Conservation (phyloP, 2,888 invertebrate species). For the Chesias legatella region DNA sequence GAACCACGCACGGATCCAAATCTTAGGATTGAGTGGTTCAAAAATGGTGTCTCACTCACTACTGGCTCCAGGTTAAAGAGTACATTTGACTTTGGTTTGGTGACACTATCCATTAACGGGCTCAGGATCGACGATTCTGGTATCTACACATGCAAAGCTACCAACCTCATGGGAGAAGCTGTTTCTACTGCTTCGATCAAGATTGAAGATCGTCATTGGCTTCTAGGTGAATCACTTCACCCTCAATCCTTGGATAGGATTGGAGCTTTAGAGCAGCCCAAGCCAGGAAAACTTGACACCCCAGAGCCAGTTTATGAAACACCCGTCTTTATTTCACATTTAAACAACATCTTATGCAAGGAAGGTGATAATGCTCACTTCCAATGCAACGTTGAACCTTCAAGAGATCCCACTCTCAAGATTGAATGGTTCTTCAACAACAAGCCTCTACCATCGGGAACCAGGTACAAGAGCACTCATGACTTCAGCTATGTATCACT, state of each 20-base stretch:
- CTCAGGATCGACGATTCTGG: slow-evolving; percentile 95
- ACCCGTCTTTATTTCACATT: slow-evolving; percentile 93
- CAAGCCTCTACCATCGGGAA: slow-evolving; percentile 91
- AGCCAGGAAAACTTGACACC: slow-evolving; percentile 82
- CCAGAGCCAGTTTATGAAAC: slow-evolving; percentile 90
- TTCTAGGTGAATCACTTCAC: slow-evolving; percentile 92
- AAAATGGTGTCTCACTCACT: slow-evolving; percentile 91
- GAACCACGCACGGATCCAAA: slow-evolving; percentile 95
- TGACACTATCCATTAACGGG: slow-evolving; percentile 93
- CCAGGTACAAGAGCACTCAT: slow-evolving; percentile 94
- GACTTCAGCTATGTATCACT: slow-evolving; percentile 98
- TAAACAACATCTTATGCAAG: slow-evolving; percentile 93
- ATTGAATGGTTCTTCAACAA: slow-evolving; percentile 98
- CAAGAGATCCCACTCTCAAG: slow-evolving; percentile 93
- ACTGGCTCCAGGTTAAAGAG: slow-evolving; percentile 95
- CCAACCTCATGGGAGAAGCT: slow-evolving; percentile 95
- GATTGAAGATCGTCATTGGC: slow-evolving; percentile 93
- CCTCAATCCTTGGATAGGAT: slow-evolving; percentile 94
- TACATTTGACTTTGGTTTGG: slow-evolving; percentile 97
- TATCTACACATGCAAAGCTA: slow-evolving; percentile 96
- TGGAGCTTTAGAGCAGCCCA: slow-evolving; percentile 91
- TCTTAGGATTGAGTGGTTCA: slow-evolving; percentile 94
- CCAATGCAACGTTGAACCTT: slow-evolving; percentile 95
- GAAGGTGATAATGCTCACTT: slow-evolving; percentile 95
- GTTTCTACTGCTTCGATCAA: slow-evolving; percentile 95